Evolutionary conservation across 2,113 vertebrate species (phyloP), one percentile per base, ranked within the genome.

Genomic region (Corvus hawaiiensis): DNA sequence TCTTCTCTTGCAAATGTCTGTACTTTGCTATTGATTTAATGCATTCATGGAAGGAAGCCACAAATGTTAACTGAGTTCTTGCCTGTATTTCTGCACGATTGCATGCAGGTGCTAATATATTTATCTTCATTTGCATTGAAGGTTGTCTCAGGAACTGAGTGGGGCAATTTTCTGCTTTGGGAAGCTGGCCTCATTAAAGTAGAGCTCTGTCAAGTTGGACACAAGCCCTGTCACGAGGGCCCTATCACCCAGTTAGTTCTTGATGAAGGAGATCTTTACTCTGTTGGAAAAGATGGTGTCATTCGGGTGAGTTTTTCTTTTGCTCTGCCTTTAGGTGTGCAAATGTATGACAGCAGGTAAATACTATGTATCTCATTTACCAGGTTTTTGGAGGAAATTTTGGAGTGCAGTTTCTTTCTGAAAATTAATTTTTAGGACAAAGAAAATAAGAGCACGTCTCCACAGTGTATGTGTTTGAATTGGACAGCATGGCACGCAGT

Each of bases 81-180:
- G 55, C 35, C 43, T 61, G 1, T 58, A 28, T 74, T 83, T 73
- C 55, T 76, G 27, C 3, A 15, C 14, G 6, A 52, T 22, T 79
- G 68, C 71, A 26, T 44, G 74, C 69, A 76, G 35, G 35, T 74
- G 20, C 12, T 84, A 28, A 66, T n/a, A 20, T 35, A 37, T 77
- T 71, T 68, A 16, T 81, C 37, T 94, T 74, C 11, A 4, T 71
- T 93, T 77, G 16, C 46, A 26, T 90, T 92, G 48, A 95, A 99
- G 99, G 99, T 99, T 55, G 95, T 99, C 76, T 99, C 99, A 1
- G 99, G 99, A n/a, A 98, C 99, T 22, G 98, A 98, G 76, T 99
- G 99, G 99, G 99, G 99, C 33, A 99, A 99, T 97, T 95, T 99
- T 96, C 97, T 99, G 85, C 97, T 99, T 59, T 99, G 99, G 99